Evolutionary conservation across 2,888 invertebrate genomes (phyloP).

Genomic region (Drosophila tripunctata): DNA sequence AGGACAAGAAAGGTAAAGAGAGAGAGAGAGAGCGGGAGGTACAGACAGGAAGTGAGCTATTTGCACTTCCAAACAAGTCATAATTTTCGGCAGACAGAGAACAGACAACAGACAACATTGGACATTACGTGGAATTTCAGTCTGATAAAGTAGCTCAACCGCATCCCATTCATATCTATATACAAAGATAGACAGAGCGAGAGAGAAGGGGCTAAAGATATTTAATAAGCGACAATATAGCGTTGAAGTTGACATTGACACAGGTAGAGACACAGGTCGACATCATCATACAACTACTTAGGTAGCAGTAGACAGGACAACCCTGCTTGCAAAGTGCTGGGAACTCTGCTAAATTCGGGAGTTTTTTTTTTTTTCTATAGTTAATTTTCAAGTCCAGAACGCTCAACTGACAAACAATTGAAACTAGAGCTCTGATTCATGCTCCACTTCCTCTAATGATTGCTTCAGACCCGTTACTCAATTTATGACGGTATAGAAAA

Average conservation of each 20-base stretch:
- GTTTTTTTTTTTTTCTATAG: background rate
- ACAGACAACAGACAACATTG: conserved; percentile 39
- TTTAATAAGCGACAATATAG: conserved; percentile 79
- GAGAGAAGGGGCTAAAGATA: conserved; percentile 22
- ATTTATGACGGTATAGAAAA: no score
- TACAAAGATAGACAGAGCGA: background rate
- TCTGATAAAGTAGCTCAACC: conserved; percentile 59
- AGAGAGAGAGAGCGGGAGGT: background rate
- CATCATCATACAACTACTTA: conserved; percentile 42
- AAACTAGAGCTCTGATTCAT: background rate
- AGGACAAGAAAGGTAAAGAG: background rate
- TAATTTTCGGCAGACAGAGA: conserved; percentile 74
- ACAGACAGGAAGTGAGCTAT: conserved; percentile 75
- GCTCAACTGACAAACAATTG: background rate
- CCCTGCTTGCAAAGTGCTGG: background rate
- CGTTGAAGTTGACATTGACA: conserved; percentile 74
- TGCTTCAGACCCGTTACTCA: no score
- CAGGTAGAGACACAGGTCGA: conserved; percentile 57
- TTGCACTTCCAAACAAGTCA: conserved; percentile 79
- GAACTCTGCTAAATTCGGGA: background rate
- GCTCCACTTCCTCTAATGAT: background rate
- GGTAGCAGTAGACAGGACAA: conserved; percentile 42
- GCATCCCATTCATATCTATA: conserved; percentile 47
- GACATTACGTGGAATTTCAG: conserved; percentile 66
- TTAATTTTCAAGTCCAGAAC: background rate